Base-by-base conservation (phyloP, 2,797 vertebrate genomes). In the Platyrinchus mystaceus region DNA sequence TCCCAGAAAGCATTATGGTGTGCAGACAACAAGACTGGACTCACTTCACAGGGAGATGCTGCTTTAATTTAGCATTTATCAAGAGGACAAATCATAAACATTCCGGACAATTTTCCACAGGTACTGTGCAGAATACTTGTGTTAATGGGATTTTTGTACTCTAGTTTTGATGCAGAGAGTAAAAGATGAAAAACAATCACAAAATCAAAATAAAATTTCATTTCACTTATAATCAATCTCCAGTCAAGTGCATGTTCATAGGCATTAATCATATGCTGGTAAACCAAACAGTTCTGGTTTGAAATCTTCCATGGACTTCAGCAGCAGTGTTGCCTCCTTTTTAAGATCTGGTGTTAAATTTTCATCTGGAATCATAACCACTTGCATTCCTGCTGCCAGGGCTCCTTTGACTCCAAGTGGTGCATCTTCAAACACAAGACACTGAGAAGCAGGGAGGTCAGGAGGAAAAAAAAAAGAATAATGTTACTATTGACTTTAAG, bases 361-460 rank as follows among this genome's bases (percentile, higher is more conserved):
- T 86, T 97, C 94, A 64, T 99, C 99, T 1, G 99, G 99, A 83
- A 99, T 97, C 99, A 99, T 99, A 92, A 99, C 98, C 39, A 98
- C 99, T 97, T 99, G 99, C 99, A 99, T 99, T 36, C 98, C 98
- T 0, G 98, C 99, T 5, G 97, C 97, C 60, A 98, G 91, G 8
- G 97, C 98, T 2, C 98, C 99, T 93, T 97, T 97, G 47, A 99
- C 98, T 4, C 99, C 99, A 10, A 98, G 98, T 60, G 99, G 99
- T 27, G 98, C 98, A 30, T 99, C 99, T 97, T 99, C 99, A 93
- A 99, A 99, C 80, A 99, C 99, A 93, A 99, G 96, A 89, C 99
- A 99, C 99, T 99, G 95, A 19, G 17, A 89, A 96, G 90, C 1
- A 78, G 87, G 50, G 39, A 94, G 39, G 41, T 71, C 79, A n/a